A percentile compares a stretch with the other conserved stretches of the same genome.
phyloP scores from a whole-genome alignment of 2,797 vertebrate genomes.

The Scyliorhinus canicula region DNA sequence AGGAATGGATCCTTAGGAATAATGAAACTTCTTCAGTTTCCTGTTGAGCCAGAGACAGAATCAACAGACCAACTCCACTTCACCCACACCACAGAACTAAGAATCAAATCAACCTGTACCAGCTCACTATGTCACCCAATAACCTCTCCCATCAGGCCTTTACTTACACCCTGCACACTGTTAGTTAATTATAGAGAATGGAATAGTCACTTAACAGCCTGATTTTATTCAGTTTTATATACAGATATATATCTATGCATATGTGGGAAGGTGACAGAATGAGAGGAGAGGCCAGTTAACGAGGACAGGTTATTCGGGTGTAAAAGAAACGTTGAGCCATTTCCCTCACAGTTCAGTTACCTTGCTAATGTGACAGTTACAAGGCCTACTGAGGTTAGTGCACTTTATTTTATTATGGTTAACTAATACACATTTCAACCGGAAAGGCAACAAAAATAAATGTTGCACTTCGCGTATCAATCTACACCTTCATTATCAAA shows the following conservation, averaged over 20 bases:
- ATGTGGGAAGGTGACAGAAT: not conserved
- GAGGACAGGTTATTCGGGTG: not conserved
- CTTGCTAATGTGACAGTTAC: not conserved
- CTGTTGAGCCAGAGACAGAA: not conserved
- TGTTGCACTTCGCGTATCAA: not conserved
- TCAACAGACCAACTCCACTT: not conserved
- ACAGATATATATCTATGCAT: not conserved
- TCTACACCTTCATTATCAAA: not conserved
- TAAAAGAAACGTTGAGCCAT: not conserved
- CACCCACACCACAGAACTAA: not conserved
- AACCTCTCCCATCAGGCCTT: too few relatives aligned
- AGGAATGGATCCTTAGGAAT: not conserved
- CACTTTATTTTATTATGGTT: not conserved
- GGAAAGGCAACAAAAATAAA: not conserved
- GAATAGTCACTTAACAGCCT: not conserved
- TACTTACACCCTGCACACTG: not conserved
- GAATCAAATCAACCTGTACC: not conserved
- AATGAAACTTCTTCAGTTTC: too few relatives aligned
- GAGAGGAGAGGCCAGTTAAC: too few relatives aligned
- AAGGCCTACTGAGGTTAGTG: not conserved
- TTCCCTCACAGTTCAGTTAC: not conserved
- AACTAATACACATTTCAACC: slow-evolving; percentile 13
- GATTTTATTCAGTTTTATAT: not conserved
- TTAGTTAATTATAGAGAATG: not conserved
- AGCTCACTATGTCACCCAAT: not conserved